Percentiles rank a stretch among this genome's conserved stretches.
Conservation (phyloP, 2,888 invertebrate species). For the Andricus quercusramuli region DNA sequence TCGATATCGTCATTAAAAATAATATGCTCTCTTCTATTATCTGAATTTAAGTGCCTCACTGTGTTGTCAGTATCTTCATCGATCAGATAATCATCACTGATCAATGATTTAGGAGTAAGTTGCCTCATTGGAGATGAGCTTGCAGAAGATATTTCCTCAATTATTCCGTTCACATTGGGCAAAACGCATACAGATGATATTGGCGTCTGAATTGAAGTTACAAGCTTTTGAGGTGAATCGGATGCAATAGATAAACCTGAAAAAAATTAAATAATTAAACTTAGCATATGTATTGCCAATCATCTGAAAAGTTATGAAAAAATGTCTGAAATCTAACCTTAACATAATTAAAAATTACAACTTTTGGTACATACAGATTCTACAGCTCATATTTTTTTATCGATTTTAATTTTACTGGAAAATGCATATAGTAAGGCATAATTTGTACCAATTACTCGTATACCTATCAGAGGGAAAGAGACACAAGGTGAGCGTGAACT, state of each 20-base stretch:
- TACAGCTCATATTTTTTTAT: too few relatives aligned
- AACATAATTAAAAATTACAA: neutral
- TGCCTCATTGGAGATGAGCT: conserved; percentile 30
- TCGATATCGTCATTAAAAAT: conserved; percentile 59
- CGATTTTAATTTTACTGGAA: too few relatives aligned
- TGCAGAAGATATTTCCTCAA: conserved; percentile 51
- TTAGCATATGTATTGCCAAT: neutral
- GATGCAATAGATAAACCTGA: conserved; percentile 73
- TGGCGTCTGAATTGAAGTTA: conserved; percentile 69
- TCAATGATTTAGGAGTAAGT: conserved; percentile 15
- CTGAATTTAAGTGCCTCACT: conserved; percentile 69
- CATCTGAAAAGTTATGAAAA: neutral
- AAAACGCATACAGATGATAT: conserved; percentile 65
- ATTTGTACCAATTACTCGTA: too few relatives aligned
- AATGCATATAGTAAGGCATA: too few relatives aligned
- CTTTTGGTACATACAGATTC: too few relatives aligned
- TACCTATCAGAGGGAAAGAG: too few relatives aligned
- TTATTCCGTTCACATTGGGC: conserved; percentile 70
- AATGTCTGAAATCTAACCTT: neutral
- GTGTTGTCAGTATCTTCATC: conserved; percentile 63
- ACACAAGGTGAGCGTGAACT: too few relatives aligned
- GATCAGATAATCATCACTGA: conserved; percentile 67
- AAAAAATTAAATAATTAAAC: conserved; percentile 23
- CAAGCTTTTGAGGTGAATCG: conserved; percentile 71
- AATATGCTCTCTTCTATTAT: conserved; percentile 62